Evolutionary conservation across 2,797 vertebrate species (phyloP), one percentile per base, ranked within the genome.

Genomic region (Antrozous pallidus): DNA sequence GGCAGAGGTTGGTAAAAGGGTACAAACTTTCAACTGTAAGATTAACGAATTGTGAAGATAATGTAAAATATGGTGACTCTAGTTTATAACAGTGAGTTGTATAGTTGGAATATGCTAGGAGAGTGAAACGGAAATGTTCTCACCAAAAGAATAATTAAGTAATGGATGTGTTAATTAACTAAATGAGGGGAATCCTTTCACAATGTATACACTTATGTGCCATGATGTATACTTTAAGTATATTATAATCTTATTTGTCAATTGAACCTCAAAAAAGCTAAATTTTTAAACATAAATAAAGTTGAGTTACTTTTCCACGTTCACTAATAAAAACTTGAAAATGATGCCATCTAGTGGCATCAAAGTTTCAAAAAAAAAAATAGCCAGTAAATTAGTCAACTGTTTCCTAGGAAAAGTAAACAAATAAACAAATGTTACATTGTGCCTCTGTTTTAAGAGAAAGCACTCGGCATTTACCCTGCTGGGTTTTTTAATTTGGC

Each of bases 311-410:
- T 77, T 77, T 93, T 74, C n/a, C 11, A 65, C 45, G 17, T 79
- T 69, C 90, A 65, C 69, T 12, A 51, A 67, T 73, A 77, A 90
- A 93, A 93, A 78, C n/a, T 95, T 91, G 87, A 94, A 96, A 88
- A 96, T 83, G 47, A 95, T 97, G 97, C 97, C 95, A 96, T 96
- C 96, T 97, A 97, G 96, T 97, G 97, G 97, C 56, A 73, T 83
- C 70, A 56, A 18, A 56, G 71, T 89, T 42, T 6, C 3, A 11
- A 90, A 51, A 38, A 10, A n/a, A 89, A 51, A 38, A 91, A 24
- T 45, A 65, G 16, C 47, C 28, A 63, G 20, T 77, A 61, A 78
- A 56, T 94, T 5, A 26, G 87, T 91, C 47, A 84, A 70, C n/a
- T 20, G n/a, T 74, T 94, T 61, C 75, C 54, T 90, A 83, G 51